Base-by-base conservation (phyloP, 23 tunicate species). In the Clavelina lepadiformis region DNA sequence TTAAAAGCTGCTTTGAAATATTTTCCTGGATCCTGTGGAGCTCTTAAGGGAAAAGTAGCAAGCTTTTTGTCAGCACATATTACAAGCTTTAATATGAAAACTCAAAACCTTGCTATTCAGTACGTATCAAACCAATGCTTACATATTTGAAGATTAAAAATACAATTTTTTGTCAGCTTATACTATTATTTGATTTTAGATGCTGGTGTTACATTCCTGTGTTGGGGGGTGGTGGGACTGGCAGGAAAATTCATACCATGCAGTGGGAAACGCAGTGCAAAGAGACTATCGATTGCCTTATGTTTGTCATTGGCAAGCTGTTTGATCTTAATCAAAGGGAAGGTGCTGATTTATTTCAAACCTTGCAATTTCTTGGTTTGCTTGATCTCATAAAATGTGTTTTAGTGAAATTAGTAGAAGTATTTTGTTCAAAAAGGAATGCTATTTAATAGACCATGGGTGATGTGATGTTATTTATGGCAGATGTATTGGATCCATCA, bases 181-280 rank as follows among this genome's bases (percentile, higher is more conserved):
- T 41, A 8, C 49, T 41, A 61, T 61, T 36, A 0, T 61, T 33
- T 61, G 68, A 19, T 0, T 69, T 47, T 4, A 84, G 80, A 24
- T 86, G 95, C 47, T 86, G 95, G 95, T 33, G 86, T 33, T 38
- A 28, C 28, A 46, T 78, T 51, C 58, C 95, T 21, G 25, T 78
- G n/a, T 53, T 78, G 23, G 95, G 95, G 46, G 85, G 85, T 25
- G 95, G 95, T n/a, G 95, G 95, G 8, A 32, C 51, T 0, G 68
- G 64, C 1, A 35, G 95, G 28, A 57, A 65, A 45, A 65, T 56
- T 15, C 95, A 86, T 65, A 63, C 59, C 15, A 31, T 24, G 51
- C 95, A 86, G 44, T 86, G 85, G 95, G 61, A 62, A 32, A 30
- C 47, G 23, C 95, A 86, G 59, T 38, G 78, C 20, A 35, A 70